Percentiles rank a stretch among this genome's conserved stretches.
Conservation (phyloP, 2,888 invertebrate species). For the Mayetiola destructor region DNA sequence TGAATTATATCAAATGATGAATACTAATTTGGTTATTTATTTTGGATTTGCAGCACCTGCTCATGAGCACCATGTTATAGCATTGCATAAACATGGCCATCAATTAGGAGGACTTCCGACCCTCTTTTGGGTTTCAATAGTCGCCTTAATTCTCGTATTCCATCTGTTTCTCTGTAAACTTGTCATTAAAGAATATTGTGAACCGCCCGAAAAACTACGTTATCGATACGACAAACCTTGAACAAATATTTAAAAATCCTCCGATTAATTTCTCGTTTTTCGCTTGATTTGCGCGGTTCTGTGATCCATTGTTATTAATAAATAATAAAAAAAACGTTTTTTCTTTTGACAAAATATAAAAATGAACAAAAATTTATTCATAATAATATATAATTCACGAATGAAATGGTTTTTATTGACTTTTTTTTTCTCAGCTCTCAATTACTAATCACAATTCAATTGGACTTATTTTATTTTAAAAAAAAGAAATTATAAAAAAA, state of each 20-base stretch:
- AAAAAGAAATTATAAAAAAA: background rate
- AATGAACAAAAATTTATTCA: background rate
- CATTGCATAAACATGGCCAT: conserved; percentile 80
- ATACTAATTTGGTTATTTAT: background rate
- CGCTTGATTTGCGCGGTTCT: background rate
- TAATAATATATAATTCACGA: background rate
- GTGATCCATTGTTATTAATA: background rate
- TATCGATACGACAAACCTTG: conserved; percentile 57
- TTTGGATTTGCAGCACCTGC: conserved; percentile 66
- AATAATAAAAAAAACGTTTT: background rate
- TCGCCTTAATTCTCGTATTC: conserved; percentile 75
- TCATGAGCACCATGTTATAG: conserved; percentile 80
- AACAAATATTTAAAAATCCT: conserved; percentile 22
- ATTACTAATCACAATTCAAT: too few relatives aligned
- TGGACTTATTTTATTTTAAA: too few relatives aligned
- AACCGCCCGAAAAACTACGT: conserved; percentile 50
- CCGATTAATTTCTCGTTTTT: background rate
- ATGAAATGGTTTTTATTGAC: background rate
- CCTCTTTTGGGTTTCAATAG: conserved; percentile 82
- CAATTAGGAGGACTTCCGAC: conserved; percentile 79
- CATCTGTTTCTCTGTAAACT: conserved; percentile 86
- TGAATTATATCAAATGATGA: background rate
- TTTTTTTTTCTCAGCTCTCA: too few relatives aligned
- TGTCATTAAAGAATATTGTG: conserved; percentile 80
- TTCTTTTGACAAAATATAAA: background rate